Conservation (phyloP, 2,113 vertebrate genomes). For the Empidonax traillii region DNA sequence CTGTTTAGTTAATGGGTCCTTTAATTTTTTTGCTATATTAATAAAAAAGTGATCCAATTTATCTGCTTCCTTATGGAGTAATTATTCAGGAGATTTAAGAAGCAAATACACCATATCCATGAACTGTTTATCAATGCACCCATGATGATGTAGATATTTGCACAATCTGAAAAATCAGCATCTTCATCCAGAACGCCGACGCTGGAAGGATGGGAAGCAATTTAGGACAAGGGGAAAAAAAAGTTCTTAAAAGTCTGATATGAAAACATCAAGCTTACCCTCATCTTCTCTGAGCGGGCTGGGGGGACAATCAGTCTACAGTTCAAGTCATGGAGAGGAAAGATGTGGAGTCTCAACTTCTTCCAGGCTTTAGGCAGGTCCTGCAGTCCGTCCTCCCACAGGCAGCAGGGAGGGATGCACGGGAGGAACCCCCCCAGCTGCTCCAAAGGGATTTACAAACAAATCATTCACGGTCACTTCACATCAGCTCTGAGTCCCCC, state of each 20-base stretch:
- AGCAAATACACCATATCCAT: conserved; percentile 32
- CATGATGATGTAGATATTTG: conserved; percentile 17
- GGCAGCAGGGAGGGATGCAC: neutral
- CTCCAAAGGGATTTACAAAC: conserved; percentile 4
- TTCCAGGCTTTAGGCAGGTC: neutral
- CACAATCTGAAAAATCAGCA: conserved; percentile 53
- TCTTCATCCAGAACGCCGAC: conserved; percentile 47
- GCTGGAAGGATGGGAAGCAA: conserved; percentile 13
- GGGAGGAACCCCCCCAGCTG: conserved; percentile 15
- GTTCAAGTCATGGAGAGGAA: neutral
- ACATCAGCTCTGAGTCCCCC: conserved; percentile 39
- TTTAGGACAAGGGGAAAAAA: neutral
- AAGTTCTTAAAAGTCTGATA: neutral
- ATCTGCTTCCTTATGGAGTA: neutral
- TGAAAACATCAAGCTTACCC: conserved; percentile 38
- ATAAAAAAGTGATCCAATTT: conserved; percentile 22
- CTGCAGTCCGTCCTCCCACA: neutral
- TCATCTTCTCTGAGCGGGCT: neutral
- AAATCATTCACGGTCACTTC: neutral
- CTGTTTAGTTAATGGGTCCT: conserved; percentile 1
- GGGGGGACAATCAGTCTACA: neutral
- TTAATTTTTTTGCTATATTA: conserved; percentile 21
- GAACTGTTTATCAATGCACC: conserved; percentile 32
- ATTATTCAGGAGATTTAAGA: conserved; percentile 18
- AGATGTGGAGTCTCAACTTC: neutral